These are phyloP conservation scores for Rhamphomyia laevipes DNA, from an alignment of 2,888 invertebrate genomes.

Conservation along the genomic window DNA sequence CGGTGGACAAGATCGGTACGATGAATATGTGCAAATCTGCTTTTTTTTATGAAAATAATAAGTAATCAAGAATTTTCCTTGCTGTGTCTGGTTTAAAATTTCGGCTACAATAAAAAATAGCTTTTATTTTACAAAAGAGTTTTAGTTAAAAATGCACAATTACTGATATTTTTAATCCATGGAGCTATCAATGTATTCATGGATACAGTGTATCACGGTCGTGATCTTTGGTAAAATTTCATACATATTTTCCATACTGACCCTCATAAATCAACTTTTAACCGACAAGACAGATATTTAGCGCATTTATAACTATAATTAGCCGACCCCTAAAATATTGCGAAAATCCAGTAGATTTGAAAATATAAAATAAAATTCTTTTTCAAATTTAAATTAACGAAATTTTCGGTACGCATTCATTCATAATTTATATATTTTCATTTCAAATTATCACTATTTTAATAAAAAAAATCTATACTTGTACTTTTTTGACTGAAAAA, in stretches of 20 bases:
- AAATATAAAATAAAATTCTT: no score
- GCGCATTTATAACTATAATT: no score
- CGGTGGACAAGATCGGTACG: not conserved
- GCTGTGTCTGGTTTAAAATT: not conserved
- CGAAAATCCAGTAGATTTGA: no score
- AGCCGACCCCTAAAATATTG: no score
- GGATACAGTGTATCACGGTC: not conserved
- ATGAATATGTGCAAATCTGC: not conserved
- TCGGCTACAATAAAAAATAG: not conserved
- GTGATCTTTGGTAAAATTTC: not conserved
- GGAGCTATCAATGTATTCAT: not conserved
- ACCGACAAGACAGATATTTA: no score
- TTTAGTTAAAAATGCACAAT: not conserved
- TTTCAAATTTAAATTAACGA: no score
- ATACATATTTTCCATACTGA: not conserved
- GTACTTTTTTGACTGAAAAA: no score
- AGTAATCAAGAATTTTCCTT: not conserved
- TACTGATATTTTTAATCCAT: not conserved
- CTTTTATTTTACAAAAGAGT: not conserved
- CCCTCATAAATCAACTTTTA: no score
- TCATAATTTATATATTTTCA: no score
- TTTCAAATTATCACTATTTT: no score
- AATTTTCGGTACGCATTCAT: no score
- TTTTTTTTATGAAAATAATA: not conserved
- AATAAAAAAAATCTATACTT: no score